Evolutionary conservation across 1,140 invertebrate genomes (phyloP).

Genomic region (Solen grandis): DNA sequence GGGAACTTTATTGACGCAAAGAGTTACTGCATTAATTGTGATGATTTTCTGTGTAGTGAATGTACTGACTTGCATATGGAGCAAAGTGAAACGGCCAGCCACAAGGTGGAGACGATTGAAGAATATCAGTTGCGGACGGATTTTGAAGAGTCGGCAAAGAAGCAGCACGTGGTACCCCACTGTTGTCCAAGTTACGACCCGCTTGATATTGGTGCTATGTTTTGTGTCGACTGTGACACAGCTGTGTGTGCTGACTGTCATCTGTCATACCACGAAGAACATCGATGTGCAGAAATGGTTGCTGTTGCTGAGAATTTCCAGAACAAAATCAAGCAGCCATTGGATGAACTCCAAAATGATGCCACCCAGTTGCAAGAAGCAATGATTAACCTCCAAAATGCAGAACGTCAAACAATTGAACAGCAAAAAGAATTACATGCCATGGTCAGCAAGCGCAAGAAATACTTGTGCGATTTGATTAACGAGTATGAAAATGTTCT

Average conservation of each 20-base stretch:
- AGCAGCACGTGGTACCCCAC: slow-evolving; percentile 53
- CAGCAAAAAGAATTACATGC: slow-evolving; percentile 62
- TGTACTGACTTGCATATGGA: slow-evolving; percentile 59
- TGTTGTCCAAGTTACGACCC: slow-evolving; percentile 73
- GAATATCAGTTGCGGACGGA: slow-evolving; percentile 47
- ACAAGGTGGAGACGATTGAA: slow-evolving; percentile 64
- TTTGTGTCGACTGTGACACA: slow-evolving; percentile 75
- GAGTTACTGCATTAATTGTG: slow-evolving; percentile 69
- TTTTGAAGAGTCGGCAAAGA: slow-evolving; percentile 27
- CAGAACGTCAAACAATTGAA: slow-evolving; percentile 56
- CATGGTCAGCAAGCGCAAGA: slow-evolving; percentile 65
- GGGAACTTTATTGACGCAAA: slow-evolving; percentile 64
- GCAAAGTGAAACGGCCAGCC: slow-evolving; percentile 56
- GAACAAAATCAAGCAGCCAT: slow-evolving; percentile 71
- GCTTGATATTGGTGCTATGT: slow-evolving; percentile 72
- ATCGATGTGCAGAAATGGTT: slow-evolving; percentile 73
- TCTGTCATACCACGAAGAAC: slow-evolving; percentile 60
- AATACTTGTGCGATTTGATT: slow-evolving; percentile 69
- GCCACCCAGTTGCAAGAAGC: slow-evolving; percentile 59
- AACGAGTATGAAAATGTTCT: slow-evolving; percentile 70
- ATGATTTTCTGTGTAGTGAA: slow-evolving; percentile 67
- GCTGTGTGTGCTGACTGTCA: slow-evolving; percentile 71
- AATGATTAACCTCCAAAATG: slow-evolving; percentile 60
- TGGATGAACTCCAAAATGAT: slow-evolving; percentile 68
- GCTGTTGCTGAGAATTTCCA: slow-evolving; percentile 73